phyloP scores from a whole-genome alignment of 2,797 vertebrate genomes.

The Benthosema pterotum region DNA sequence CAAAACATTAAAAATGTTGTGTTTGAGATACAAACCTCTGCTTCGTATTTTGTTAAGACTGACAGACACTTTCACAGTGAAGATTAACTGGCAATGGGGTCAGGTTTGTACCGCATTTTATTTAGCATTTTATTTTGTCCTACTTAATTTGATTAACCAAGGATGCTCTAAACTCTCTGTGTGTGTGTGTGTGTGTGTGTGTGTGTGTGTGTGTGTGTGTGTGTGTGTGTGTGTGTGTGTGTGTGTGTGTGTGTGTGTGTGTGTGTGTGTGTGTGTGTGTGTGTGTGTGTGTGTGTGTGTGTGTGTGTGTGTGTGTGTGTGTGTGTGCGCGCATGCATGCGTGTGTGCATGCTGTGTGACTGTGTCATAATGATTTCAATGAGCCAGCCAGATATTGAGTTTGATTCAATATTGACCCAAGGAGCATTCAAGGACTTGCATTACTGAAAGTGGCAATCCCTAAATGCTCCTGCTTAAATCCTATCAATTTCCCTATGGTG shows the following conservation, averaged over 20 bases:
- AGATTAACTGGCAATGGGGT: neutral
- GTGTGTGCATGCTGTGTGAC: too few relatives aligned
- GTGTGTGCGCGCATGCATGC: neutral
- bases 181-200: neutral
- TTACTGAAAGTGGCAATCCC: slow-evolving; percentile 30
- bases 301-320: neutral
- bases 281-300: too few relatives aligned
- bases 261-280: neutral
- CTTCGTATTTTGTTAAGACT: neutral
- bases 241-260: neutral
- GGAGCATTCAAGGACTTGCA: slow-evolving; percentile 23
- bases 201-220: neutral
- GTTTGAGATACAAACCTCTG: neutral
- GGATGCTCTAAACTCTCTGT: neutral
- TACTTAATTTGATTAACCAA: neutral
- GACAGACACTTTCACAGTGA: neutral
- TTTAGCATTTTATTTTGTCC: too few relatives aligned
- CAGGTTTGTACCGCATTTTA: neutral
- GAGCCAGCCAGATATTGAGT: slow-evolving; percentile 5
- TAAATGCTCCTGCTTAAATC: slow-evolving; percentile 19
- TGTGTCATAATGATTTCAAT: slow-evolving; percentile 9
- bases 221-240: neutral
- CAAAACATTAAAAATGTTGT: too few relatives aligned
- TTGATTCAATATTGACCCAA: slow-evolving; percentile 12
- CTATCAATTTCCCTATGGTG: neutral